Evolutionary conservation across 2,888 invertebrate species (phyloP).

Genomic region (Halictus ligatus): DNA sequence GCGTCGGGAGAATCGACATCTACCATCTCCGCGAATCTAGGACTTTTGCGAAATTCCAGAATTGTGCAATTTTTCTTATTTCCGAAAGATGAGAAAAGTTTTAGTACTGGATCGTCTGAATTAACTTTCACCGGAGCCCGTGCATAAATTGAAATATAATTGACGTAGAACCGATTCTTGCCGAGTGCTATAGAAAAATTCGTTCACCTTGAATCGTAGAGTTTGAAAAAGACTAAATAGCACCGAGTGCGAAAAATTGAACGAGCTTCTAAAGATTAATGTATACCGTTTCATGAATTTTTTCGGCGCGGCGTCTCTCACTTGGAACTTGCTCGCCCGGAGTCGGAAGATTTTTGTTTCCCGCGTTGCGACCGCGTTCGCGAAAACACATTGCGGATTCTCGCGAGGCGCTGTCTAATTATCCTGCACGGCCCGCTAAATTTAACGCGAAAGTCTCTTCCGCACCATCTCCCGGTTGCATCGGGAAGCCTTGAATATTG

Average conservation of each 20-base stretch:
- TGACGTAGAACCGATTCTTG: neutral
- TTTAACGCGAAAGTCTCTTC: conserved; percentile 45
- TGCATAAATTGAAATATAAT: neutral
- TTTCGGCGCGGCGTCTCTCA: neutral
- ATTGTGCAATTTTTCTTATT: neutral
- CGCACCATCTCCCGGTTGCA: conserved; percentile 24
- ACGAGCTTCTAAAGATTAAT: neutral
- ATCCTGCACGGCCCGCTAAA: conserved; percentile 36
- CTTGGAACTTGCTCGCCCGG: neutral
- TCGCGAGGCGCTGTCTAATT: neutral
- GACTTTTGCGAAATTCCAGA: neutral
- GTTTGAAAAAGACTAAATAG: neutral
- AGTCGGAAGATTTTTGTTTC: neutral
- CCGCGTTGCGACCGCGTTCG: neutral
- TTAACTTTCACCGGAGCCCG: neutral
- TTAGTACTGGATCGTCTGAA: neutral
- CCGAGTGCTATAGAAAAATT: neutral
- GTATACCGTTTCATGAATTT: neutral
- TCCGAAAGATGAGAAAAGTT: neutral
- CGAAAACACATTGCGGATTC: conserved; percentile 6
- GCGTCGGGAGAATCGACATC: neutral
- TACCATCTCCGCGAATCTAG: neutral
- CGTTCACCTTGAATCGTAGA: neutral
- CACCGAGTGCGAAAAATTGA: too few species aligned
- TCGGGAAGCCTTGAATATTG: conserved; percentile 51